Evolutionary conservation across 2,113 vertebrate species (phyloP).

Genomic region (Alces alces): DNA sequence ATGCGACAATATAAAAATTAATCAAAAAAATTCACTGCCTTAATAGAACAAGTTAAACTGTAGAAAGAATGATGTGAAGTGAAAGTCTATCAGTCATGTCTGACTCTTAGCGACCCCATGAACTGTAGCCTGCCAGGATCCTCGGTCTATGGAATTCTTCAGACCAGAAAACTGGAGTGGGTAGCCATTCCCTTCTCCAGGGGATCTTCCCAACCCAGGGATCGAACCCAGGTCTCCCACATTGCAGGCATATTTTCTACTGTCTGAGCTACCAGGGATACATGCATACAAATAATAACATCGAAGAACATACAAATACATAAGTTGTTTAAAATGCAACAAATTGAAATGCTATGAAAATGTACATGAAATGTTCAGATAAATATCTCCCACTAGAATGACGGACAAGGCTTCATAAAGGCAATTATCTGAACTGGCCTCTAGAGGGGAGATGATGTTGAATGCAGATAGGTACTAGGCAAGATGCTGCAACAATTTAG

Average conservation of each 20-base stretch:
- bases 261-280: background rate
- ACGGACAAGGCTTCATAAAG: background rate
- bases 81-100: background rate
- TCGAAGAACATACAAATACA: background rate
- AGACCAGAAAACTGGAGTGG: background rate
- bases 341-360: background rate
- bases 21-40: background rate
- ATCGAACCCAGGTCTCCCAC: background rate
- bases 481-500: background rate
- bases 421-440: background rate
- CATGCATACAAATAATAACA: background rate
- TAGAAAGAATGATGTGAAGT: background rate
- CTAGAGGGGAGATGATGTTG: background rate
- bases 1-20: background rate
- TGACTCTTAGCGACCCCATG: background rate
- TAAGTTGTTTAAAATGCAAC: background rate
- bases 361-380: background rate
- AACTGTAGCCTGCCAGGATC: background rate
- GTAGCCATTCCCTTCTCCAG: background rate
- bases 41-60: background rate
- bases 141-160: background rate
- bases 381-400: background rate
- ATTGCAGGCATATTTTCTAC: background rate
- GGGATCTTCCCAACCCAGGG: background rate
- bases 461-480: background rate